These are phyloP conservation scores for Alethe diademata DNA, from an alignment of 2,113 vertebrate species.

Conservation along the genomic window DNA sequence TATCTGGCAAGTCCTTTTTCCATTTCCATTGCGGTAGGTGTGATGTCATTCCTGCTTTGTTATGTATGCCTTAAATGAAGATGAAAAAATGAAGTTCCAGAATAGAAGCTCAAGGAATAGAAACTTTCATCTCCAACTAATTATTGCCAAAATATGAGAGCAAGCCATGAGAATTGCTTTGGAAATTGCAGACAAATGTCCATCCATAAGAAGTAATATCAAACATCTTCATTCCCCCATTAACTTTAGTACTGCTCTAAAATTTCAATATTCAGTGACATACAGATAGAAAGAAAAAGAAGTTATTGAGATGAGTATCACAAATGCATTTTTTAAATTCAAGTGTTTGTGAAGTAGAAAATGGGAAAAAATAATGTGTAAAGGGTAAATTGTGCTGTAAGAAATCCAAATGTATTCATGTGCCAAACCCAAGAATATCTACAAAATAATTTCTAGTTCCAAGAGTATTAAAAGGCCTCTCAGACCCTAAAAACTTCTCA, in stretches of 20 bases:
- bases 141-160: background rate
- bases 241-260: background rate
- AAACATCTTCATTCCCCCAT: background rate
- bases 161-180: background rate
- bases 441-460: background rate
- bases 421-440: background rate
- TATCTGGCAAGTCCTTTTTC: background rate
- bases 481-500: background rate
- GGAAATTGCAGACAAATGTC: background rate
- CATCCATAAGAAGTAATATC: background rate
- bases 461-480: background rate
- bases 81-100: background rate
- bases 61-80: background rate
- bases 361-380: rapidly evolving
- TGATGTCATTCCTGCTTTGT: background rate
- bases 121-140: background rate
- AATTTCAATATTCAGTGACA: background rate
- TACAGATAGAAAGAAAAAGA: background rate
- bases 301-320: background rate
- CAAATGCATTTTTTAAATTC: background rate
- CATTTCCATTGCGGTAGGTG: background rate
- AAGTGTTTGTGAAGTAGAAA: background rate
- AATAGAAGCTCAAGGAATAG: background rate
- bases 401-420: background rate
- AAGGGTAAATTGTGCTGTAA: background rate